Conservation (phyloP, 2,113 vertebrate species). For the Brachionichthys hirsutus region DNA sequence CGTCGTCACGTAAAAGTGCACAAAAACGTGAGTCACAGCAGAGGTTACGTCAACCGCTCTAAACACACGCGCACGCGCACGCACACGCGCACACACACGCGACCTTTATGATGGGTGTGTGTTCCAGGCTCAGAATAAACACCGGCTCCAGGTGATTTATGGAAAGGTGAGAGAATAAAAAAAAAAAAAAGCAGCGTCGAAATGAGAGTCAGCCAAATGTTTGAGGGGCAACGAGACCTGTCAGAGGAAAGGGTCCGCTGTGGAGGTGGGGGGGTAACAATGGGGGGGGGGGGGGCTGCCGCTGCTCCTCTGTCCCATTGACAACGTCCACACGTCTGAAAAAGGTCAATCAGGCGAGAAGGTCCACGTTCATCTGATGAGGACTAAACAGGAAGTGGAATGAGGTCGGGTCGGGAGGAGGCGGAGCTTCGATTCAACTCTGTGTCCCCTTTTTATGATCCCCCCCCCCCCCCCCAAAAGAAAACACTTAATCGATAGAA, state of each 20-base stretch:
- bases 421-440: conserved; percentile 50
- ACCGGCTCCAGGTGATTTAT: conserved; percentile 4
- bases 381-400: conserved; percentile 42
- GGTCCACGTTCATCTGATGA: conserved; percentile 46
- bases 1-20: conserved; percentile 49
- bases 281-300: background rate
- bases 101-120: background rate
- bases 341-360: conserved; percentile 19
- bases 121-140: background rate
- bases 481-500: conserved; percentile 31
- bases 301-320: conserved; percentile 4
- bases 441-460: conserved; percentile 43
- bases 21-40: conserved; percentile 46
- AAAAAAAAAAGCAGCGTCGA: conserved; percentile 39
- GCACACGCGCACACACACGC: background rate
- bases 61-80: background rate
- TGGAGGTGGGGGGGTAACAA: conserved; percentile 5
- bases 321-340: conserved; percentile 22
- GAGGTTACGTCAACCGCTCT: conserved; percentile 9
- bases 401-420: background rate
- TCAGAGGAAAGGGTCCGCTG: background rate
- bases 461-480: conserved; percentile 11
- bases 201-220: conserved; percentile 54
- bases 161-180: background rate
- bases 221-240: background rate